A percentile compares a stretch with the other conserved stretches of the same genome.
These are phyloP conservation scores for Theristicus caerulescens DNA, from an alignment of 2,113 vertebrate genomes.

Conservation along the genomic window DNA sequence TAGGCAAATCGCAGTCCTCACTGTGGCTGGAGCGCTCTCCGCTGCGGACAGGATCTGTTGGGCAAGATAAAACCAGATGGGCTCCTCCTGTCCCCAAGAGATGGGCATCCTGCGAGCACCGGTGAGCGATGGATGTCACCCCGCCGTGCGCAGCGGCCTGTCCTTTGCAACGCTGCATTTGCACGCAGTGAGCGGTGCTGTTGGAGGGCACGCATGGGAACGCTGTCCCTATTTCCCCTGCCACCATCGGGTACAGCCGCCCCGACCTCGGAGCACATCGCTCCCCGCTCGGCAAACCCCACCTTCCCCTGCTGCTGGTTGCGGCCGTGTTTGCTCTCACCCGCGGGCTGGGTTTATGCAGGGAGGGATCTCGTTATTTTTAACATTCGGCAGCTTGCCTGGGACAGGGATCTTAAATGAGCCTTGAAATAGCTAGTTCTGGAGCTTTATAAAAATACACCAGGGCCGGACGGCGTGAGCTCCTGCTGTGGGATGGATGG, in stretches of 20 bases:
- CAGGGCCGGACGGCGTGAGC: neutral
- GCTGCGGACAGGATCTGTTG: neutral
- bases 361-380: neutral
- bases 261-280: neutral
- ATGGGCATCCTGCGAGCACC: neutral
- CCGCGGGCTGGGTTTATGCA: neutral
- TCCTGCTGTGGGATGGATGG: neutral
- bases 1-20: neutral
- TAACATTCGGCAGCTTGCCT: neutral
- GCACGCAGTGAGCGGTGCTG: accelerated
- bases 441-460: neutral
- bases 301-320: neutral
- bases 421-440: neutral
- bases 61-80: neutral
- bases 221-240: accelerated
- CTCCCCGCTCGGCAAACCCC: neutral
- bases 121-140: accelerated
- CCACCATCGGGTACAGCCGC: neutral
- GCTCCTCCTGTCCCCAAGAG: too few species aligned
- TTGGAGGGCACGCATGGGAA: accelerated
- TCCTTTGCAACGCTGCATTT: accelerated
- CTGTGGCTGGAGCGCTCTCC: neutral
- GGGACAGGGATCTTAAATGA: neutral
- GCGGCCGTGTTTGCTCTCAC: neutral
- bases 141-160: neutral